Percentiles rank a stretch among this genome's conserved stretches.
Conservation (phyloP, 2,888 invertebrate species). For the Neelides folsomi region DNA sequence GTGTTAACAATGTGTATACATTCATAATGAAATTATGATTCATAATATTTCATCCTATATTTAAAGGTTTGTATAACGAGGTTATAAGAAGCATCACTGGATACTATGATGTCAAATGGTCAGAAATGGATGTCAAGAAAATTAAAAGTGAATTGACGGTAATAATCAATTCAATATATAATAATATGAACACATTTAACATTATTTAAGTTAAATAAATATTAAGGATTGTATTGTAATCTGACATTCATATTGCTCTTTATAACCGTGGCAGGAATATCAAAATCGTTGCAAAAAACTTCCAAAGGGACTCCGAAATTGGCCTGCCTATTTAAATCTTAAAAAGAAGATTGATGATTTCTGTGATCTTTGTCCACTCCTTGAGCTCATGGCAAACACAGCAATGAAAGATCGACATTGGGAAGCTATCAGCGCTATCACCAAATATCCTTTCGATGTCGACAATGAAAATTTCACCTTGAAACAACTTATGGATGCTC, state of each 20-base stretch:
- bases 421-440: conserved; percentile 48
- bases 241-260: no score
- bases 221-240: no score
- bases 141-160: conserved; percentile 58
- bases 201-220: conserved; percentile 10
- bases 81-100: conserved; percentile 76
- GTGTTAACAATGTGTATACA: no score
- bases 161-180: no score
- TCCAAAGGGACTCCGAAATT: conserved; percentile 66
- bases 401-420: conserved; percentile 72
- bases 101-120: conserved; percentile 73
- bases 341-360: conserved; percentile 84
- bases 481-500: conserved; percentile 70
- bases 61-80: conserved; percentile 51
- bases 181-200: conserved; percentile 67
- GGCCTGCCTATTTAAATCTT: conserved; percentile 64
- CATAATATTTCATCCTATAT: no score
- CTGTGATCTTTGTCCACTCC: conserved; percentile 68
- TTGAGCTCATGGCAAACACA: conserved; percentile 78
- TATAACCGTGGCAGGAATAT: no score
- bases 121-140: conserved; percentile 64
- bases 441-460: conserved; percentile 57
- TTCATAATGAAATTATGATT: no score
- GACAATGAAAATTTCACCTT: conserved; percentile 66
- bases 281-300: conserved; percentile 57